Evolutionary conservation across 37 sponge, comb jelly and placozoan species (phyloP).

Genomic region (Hormiphora californensis): DNA sequence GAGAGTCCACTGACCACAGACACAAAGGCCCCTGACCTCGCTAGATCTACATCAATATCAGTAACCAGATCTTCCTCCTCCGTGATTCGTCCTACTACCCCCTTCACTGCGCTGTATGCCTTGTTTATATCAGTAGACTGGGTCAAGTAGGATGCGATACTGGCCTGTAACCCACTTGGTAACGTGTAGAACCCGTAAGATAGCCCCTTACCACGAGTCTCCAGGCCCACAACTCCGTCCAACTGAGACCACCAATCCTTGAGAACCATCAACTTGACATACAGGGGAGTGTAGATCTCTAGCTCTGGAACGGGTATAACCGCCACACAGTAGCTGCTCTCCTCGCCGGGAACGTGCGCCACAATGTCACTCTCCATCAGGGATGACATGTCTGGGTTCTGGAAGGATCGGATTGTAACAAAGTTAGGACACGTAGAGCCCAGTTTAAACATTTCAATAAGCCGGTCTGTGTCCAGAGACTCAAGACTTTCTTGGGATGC

Average conservation of each 20-base stretch:
- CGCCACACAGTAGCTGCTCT: constrained; percentile 10
- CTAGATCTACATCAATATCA: not conserved
- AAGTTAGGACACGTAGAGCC: too few relatives aligned
- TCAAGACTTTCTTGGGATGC: too few relatives aligned
- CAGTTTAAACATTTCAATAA: too few relatives aligned
- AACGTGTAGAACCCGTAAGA: constrained; percentile 70
- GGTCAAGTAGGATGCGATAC: not conserved
- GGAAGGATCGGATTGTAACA: not conserved
- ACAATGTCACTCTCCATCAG: not conserved
- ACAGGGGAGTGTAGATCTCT: not conserved
- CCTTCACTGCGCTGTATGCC: not conserved
- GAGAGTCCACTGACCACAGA: not conserved
- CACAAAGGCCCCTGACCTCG: not conserved
- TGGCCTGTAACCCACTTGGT: not conserved
- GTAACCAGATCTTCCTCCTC: not conserved
- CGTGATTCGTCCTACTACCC: not conserved
- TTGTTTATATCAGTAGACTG: constrained; percentile 2
- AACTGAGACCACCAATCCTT: not conserved
- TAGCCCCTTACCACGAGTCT: constrained; percentile 66
- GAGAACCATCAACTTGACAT: not conserved
- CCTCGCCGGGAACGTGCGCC: constrained; percentile 10
- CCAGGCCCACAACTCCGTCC: not conserved
- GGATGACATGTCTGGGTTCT: not conserved
- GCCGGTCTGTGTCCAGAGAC: too few relatives aligned
- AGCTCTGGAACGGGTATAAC: not conserved